Base-by-base conservation (phyloP, 2,113 vertebrate species). In the Plectropomus leopardus region DNA sequence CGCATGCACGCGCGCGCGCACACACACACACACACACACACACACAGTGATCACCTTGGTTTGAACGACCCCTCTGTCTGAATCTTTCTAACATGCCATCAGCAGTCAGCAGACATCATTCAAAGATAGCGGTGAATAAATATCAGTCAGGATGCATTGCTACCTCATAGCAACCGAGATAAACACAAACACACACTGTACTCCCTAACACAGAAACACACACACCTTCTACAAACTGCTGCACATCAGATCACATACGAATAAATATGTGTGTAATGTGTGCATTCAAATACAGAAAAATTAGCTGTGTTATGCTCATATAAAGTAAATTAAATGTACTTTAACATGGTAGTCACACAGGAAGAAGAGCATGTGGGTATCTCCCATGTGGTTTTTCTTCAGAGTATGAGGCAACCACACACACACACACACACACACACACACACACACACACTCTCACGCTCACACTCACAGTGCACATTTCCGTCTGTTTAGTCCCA, bases 131-230 rank as follows among this genome's bases (percentile, higher is more conserved):
- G 0, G 69, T 40, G 51, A 77, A 90, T 92, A 90, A 90, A 93
- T 92, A 86, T 90, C 88, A 83, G 78, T 42, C 86, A 70, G 85
- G 77, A 85, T 78, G 69, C 66, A 70, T 86, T 69, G 72, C 83
- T 87, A 80, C 32, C 79, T 82, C 92, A 78, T 93, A 82, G 92
- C 92, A 94, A 94, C 93, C 24, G 80, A 86, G 60, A 64, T 87
- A 93, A 88, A 94, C 89, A 93, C 72, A 89, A 50, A 75, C 61
- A 64, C 75, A 71, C 82, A 64, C 21, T 34, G 42, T 23, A 9
- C 30, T 23, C 42, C 55, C 70, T 54, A 19, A 30, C 72, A 58
- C 45, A 73, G 28, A 66, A 11, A 55, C 14, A 51, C 57, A 72
- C 32, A 81, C 60, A 68, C 68, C 17, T 32, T 11, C 44, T 48